A percentile compares a stretch with the other conserved stretches of the same genome.
phyloP scores from a whole-genome alignment of 2,113 vertebrate species.

The Tangachromis dhanisi region DNA sequence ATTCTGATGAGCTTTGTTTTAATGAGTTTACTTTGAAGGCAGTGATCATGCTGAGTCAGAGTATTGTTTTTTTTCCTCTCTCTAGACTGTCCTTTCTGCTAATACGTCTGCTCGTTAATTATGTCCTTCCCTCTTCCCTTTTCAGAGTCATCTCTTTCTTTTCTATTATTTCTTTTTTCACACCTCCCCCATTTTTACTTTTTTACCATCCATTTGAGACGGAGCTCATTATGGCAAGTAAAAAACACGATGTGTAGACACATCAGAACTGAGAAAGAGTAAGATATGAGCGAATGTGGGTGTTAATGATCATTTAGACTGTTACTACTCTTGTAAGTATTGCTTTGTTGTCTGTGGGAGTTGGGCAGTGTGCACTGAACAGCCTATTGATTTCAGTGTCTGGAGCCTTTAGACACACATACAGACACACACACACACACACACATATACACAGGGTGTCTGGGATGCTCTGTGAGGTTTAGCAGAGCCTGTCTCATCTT shows the following conservation, averaged over 20 bases:
- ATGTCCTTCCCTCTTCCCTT: background rate
- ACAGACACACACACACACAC: background rate
- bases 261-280: background rate
- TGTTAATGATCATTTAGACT: slow-evolving; percentile 48
- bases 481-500: slow-evolving; percentile 54
- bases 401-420: slow-evolving; percentile 2
- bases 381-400: slow-evolving; percentile 54
- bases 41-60: slow-evolving; percentile 6
- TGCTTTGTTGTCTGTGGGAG: slow-evolving; percentile 42
- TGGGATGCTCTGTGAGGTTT: slow-evolving; percentile 43
- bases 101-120: slow-evolving; percentile 17
- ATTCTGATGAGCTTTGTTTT: slow-evolving; percentile 6
- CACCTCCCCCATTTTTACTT: background rate
- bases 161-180: background rate
- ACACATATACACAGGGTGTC: background rate
- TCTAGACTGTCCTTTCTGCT: background rate
- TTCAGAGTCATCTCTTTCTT: background rate
- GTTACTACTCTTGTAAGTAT: slow-evolving; percentile 22
- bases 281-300: background rate
- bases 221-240: background rate
- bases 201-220: background rate
- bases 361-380: slow-evolving; percentile 25
- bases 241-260: background rate
- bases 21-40: slow-evolving; percentile 1
- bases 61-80: background rate